Percentiles rank a stretch among this genome's conserved stretches.
Conservation (phyloP, 2,888 invertebrate species). For the Metacarcinus magister region DNA sequence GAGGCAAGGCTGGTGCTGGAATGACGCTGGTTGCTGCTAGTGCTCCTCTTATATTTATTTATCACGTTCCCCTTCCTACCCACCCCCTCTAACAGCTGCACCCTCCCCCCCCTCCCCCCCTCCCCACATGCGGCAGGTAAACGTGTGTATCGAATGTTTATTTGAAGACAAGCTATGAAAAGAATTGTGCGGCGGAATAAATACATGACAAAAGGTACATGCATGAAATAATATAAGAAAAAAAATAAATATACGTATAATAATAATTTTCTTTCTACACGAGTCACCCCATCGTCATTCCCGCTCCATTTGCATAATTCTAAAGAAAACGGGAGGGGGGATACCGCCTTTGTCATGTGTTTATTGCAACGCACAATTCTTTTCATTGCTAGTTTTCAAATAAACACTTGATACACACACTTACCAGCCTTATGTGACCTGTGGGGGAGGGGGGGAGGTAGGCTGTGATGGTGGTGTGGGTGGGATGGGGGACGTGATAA, state of each 20-base stretch:
- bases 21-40: background rate
- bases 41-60: background rate
- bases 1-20: background rate
- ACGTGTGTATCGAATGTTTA: background rate
- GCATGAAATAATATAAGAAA: background rate
- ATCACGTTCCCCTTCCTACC: background rate
- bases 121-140: too few species aligned
- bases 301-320: background rate
- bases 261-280: background rate
- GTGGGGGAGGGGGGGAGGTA: background rate
- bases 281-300: background rate
- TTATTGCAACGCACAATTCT: slow-evolving; percentile 17
- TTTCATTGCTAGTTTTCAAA: background rate
- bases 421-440: background rate
- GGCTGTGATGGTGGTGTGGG: background rate
- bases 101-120: background rate
- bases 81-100: background rate
- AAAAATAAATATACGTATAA: background rate
- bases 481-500: background rate
- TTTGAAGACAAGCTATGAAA: background rate
- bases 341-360: background rate
- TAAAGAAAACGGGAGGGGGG: background rate
- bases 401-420: background rate
- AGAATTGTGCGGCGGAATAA: background rate
- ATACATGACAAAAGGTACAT: background rate